Evolutionary conservation across 2,113 vertebrate genomes (phyloP).

Genomic region (Myodes glareolus): DNA sequence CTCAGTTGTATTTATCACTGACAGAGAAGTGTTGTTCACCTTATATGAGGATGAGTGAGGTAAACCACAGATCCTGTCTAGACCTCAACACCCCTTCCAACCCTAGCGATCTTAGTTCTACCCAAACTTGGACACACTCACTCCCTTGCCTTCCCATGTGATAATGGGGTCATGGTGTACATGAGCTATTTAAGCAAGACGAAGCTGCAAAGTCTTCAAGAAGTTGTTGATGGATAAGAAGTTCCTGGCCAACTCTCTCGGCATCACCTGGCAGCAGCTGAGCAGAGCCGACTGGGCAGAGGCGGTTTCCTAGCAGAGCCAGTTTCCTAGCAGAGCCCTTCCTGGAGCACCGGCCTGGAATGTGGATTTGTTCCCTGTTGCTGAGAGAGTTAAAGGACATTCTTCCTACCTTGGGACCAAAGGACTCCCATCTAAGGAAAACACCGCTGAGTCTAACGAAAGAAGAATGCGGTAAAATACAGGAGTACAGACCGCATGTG

Average conservation of each 20-base stretch:
- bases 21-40: too few relatives aligned
- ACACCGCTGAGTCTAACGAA: too few relatives aligned
- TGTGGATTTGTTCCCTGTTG: background rate
- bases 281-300: background rate
- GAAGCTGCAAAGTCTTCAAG: background rate
- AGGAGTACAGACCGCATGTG: too few relatives aligned
- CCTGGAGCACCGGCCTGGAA: background rate
- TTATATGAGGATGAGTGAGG: background rate
- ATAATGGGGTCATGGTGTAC: background rate
- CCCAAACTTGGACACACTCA: too few relatives aligned
- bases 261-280: background rate
- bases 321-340: background rate
- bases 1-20: background rate
- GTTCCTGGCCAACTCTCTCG: rapidly evolving
- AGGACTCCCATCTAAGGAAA: too few relatives aligned
- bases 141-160: background rate
- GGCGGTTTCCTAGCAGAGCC: background rate
- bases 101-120: rapidly evolving
- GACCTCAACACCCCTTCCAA: rapidly evolving
- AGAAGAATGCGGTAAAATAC: too few relatives aligned
- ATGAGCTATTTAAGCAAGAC: background rate
- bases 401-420: too few relatives aligned
- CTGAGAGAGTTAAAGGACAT: background rate
- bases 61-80: too few relatives aligned
- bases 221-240: background rate